Evolutionary conservation across 1,140 invertebrate genomes (phyloP), one percentile per base, ranked within the genome.

Genomic region (Ceratina japonica): DNA sequence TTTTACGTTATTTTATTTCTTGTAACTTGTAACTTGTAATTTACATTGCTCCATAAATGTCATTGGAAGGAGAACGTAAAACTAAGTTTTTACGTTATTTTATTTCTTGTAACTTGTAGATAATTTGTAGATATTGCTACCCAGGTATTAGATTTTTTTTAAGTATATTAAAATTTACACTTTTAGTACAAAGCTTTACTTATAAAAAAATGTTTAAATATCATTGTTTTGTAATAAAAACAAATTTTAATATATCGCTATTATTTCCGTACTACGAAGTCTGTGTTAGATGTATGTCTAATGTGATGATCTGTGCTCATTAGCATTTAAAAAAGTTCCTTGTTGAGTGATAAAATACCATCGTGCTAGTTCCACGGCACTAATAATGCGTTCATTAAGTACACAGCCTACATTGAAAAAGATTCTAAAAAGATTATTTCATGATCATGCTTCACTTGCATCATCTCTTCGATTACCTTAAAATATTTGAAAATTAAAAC

Each of bases 261-360:
- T 52, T 52, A 71, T n/a, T 54, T 56, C 18, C 12, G 37, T 7
- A 4, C 24, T 37, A 71, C 5, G 44, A 77, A 72, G n/a, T 71
- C 61, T 70, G 24, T 61, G 37, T 52, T 56, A 58, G 62, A 7
- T 37, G 2, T 65, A 22, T 49, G 8, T 56, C 27, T 22, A 59
- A 56, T 27, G 44, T 77, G 44, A 51, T 78, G 69, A 63, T 49
- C 4, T 58, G n/a, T 7, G 58, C 22, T 77, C 62, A 15, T 37
- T 72, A 77, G 49, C 58, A 72, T 70, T 77, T 77, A 71, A 70
- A 31, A 12, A 13, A 72, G 61, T 63, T 63, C 22, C 31, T 72
- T 56, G 12, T 20, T 8, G 71, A 63, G 51, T 72, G 1, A 15
- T 78, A 64, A 78, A 27, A 0, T 49, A 70, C 10, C n/a, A 52